Evolutionary conservation across 2,113 vertebrate genomes (phyloP), one percentile per base, ranked within the genome.

Genomic region (Brienomyrus longianalis): DNA sequence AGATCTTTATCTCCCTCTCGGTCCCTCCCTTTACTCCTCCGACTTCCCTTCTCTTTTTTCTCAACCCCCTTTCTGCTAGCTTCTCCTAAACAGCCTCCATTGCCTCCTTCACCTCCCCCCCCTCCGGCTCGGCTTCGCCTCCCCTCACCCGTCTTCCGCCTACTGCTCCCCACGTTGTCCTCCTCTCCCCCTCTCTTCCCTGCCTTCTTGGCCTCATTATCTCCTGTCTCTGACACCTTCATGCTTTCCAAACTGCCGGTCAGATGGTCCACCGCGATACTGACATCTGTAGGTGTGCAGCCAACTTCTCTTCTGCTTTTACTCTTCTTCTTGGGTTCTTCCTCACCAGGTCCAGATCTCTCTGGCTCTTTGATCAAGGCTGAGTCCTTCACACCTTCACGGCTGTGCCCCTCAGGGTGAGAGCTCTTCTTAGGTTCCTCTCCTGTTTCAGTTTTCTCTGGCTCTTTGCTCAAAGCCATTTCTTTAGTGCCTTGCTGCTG

Each of bases 171-270:
- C 5, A n/a, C 51, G 9, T 94, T 91, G 19, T 17, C 48, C 59
- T 21, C 52, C 70, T 19, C 88, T 43, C 87, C 54, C 9, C 87
- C 52, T 21, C 50, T 89, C 35, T 89, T 93, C 48, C 39, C 85
- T 43, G 56, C 19, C 87, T 59, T 59, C 35, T 88, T 88, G 35
- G 35, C 35, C 17, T 88, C 87, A 59, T 45, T 54, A 59, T 47
- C 56, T 47, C 27, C 39, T 7, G 19, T 47, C 56, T 88, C 87
- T n/a, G 87, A 62, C 35, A 98, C 86, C 77, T 90, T 96, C 86
- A 99, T 94, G 45, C 96, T 95, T 92, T 97, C 95, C 43, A 97
- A 92, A 92, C 95, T 97, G 35, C 27, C 89, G 0, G 93, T 87
- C 27, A 97, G 90, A 56, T 95, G 97, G 48, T 97, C 96, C 0